Base-by-base conservation (phyloP, 2,888 invertebrate genomes). In the Endomychus coccineus region DNA sequence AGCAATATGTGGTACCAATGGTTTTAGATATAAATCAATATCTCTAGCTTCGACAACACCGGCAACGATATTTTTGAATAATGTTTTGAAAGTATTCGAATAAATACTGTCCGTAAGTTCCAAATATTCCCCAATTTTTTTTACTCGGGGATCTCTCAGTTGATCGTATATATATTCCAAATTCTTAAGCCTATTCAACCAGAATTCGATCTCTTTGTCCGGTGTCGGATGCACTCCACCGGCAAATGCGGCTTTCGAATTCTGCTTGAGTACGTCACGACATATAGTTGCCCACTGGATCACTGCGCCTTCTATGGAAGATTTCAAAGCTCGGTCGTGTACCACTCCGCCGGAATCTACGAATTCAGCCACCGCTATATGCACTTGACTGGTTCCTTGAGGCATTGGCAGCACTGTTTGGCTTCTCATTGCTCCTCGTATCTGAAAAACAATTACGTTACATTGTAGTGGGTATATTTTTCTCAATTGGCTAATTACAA, bases 401-500 rank as follows among this genome's bases (percentile, higher is more conserved):
- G 92, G 92, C 73, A 92, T 78, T 1, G 92, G 88, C 16, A 94
- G 68, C 50, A 90, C 74, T 0, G 88, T 90, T 62, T 88, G 83
- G 49, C 89, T 89, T 28, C 78, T 75, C 64, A 90, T 81, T 58
- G 88, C 83, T 1, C 92, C 92, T 60, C 76, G 80, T 34, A 88
- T 65, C 64, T 65, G 39, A 23, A 41, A 38, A n/a, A n/a, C n/a
- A n/a, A n/a, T n/a, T n/a, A n/a, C n/a, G n/a, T n/a, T n/a, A n/a
- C n/a, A n/a, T n/a, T n/a, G n/a, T n/a, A n/a, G n/a, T n/a, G n/a
- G n/a, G n/a, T n/a, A n/a, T n/a, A n/a, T n/a, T n/a, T n/a, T n/a
- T n/a, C n/a, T n/a, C n/a, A n/a, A n/a, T n/a, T n/a, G n/a, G n/a
- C n/a, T n/a, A n/a, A n/a, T n/a, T n/a, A n/a, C n/a, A n/a, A n/a